Evolutionary conservation across 2,888 invertebrate genomes (phyloP).

Genomic region (Epirrhoe tristata): DNA sequence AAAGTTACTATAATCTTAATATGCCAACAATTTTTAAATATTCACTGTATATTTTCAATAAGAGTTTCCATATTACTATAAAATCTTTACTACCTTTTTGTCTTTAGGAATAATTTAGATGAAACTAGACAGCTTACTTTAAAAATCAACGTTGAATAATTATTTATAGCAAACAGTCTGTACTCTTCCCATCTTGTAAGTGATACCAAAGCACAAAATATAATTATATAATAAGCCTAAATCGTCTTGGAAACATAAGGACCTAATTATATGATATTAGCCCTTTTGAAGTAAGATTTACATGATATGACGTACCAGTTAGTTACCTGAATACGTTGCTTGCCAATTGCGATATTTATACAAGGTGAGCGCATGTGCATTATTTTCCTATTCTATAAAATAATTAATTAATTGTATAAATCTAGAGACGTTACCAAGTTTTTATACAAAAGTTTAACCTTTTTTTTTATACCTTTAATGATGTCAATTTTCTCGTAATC

Average conservation of each 20-base stretch:
- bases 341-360: conserved; percentile 51
- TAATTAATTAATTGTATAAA: conserved; percentile 52
- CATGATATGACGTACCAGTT: conserved; percentile 40
- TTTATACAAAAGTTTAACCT: conserved; percentile 72
- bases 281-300: conserved; percentile 47
- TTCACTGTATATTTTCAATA: conserved; percentile 43
- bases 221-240: conserved; percentile 43
- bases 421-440: conserved; percentile 63
- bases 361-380: conserved; percentile 63
- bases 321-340: conserved; percentile 46
- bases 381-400: conserved; percentile 66
- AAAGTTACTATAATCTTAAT: conserved; percentile 37
- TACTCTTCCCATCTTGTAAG: conserved; percentile 39
- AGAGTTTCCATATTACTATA: conserved; percentile 38
- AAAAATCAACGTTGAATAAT: conserved; percentile 28
- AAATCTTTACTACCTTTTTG: conserved; percentile 33
- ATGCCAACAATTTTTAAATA: conserved; percentile 43
- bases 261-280: conserved; percentile 49
- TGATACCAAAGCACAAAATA: conserved; percentile 45
- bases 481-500: conserved; percentile 80
- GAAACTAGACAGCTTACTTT: conserved; percentile 36
- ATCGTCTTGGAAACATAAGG: conserved; percentile 45
- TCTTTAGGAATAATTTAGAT: conserved; percentile 37
- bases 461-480: conserved; percentile 72
- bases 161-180: conserved; percentile 35